A percentile compares a stretch with the other conserved stretches of the same genome.
Evolutionary conservation across 2,113 vertebrate genomes (phyloP).

Genomic region (Galbula dea): DNA sequence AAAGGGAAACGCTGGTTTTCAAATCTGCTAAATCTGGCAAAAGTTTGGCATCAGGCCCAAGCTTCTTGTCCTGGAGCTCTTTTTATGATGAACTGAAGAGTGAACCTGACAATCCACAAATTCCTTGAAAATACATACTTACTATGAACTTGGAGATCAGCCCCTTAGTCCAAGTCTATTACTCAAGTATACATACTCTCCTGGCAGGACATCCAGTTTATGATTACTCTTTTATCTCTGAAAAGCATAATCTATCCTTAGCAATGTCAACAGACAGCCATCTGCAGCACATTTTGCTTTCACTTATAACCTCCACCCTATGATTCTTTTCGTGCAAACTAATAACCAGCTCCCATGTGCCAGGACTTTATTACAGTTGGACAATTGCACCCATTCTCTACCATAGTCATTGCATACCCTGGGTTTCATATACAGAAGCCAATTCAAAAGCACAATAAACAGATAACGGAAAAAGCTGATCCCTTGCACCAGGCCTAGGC

Average conservation of each 20-base stretch:
- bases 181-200: not conserved
- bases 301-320: slow-evolving; percentile 25
- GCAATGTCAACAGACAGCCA: slow-evolving; percentile 43
- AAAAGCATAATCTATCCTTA: slow-evolving; percentile 30
- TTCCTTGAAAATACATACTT: slow-evolving; percentile 34
- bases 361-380: not conserved
- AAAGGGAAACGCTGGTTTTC: not conserved
- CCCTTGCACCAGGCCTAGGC: not conserved
- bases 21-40: not conserved
- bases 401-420: not conserved
- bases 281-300: slow-evolving; percentile 45
- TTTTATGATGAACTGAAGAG: not conserved
- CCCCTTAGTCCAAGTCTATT: not conserved
- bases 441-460: not conserved
- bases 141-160: slow-evolving; percentile 16
- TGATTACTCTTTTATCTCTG: slow-evolving; percentile 43
- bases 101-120: not conserved
- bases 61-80: not conserved
- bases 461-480: not conserved
- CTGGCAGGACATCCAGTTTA: slow-evolving; percentile 51
- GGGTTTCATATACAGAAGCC: not conserved
- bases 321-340: not conserved
- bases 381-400: not conserved
- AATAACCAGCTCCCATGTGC: not conserved
- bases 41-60: not conserved